Conservation (phyloP, 2,113 vertebrate genomes). For the Tachysurus vachellii region DNA sequence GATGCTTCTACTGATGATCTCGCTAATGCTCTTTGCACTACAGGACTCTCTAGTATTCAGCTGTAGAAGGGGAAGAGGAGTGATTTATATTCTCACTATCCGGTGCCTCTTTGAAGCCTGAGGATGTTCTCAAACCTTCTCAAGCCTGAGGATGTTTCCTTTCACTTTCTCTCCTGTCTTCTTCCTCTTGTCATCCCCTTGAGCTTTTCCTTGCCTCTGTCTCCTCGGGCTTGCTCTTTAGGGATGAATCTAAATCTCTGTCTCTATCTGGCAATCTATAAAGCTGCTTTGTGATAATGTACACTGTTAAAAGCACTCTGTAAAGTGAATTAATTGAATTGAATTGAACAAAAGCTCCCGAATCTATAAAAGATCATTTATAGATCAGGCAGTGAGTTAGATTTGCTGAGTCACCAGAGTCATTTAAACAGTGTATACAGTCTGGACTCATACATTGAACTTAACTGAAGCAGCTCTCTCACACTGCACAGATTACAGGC, state of each 20-base stretch:
- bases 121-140: too few species aligned
- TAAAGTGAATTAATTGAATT: not conserved
- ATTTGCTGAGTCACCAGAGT: not conserved
- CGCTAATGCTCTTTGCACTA: not conserved
- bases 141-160: not conserved
- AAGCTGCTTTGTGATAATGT: not conserved
- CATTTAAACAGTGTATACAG: not conserved
- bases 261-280: not conserved
- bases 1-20: not conserved
- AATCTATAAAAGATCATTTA: not conserved
- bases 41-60: not conserved
- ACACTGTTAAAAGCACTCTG: not conserved
- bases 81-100: not conserved
- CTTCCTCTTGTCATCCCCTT: not conserved
- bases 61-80: too few species aligned
- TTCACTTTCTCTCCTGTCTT: not conserved
- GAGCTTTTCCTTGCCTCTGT: not conserved
- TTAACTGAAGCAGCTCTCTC: not conserved
- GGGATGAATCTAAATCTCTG: not conserved
- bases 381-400: not conserved
- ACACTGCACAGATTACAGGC: not conserved
- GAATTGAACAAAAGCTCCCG: not conserved
- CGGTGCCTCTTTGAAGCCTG: too few species aligned
- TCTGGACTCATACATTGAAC: not conserved
- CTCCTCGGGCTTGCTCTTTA: not conserved